Evolutionary conservation across 2,113 vertebrate genomes (phyloP), one percentile per base, ranked within the genome.

Genomic region (Crotalus tigris): DNA sequence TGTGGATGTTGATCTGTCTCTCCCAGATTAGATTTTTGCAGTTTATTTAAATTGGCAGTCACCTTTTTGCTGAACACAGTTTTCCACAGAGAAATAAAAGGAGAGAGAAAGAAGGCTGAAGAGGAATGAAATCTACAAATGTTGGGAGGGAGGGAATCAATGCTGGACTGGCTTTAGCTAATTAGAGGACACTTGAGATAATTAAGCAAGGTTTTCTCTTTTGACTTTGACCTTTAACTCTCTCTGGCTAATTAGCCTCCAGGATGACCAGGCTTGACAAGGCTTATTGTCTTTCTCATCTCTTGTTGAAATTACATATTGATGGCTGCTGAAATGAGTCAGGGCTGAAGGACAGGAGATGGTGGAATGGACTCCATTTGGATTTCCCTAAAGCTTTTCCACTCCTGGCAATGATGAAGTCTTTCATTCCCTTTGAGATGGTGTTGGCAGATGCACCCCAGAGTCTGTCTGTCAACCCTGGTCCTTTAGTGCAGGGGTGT

Each of bases 171-270:
- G 4, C 55, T 88, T 85, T 39, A 15, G 24, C n/a, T 91, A 58
- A 91, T 88, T 75, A 93, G 69, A 69, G 92, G 88, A 19, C 69
- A 15, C 17, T 59, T 49, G 54, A 88, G 2, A 64, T 87, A 61
- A 85, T 21, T n/a, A 53, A 93, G 54, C 39, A 39, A 85, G 46
- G 44, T 39, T 59, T 69, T 93, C 87, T 75, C 29, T 51, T 58
- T 91, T 89, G 90, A 92, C 23, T 54, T 89, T 61, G 93, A 85
- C 90, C 93, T 93, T 93, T 89, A 51, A 21, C 93, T 86, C 69
- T 86, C 6, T 12, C 33, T 59, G 46, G 87, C 87, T 89, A 91
- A 93, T 93, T 89, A 93, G 93, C 39, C 61, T 91, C 87, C 12
- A 24, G 54, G 46, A 88, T 89, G 64, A 89, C 53, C 49, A 81